Percentiles rank a stretch among this genome's conserved stretches.
These are phyloP conservation scores for Mungos mungo DNA, from an alignment of 2,113 vertebrate species.

Conservation along the genomic window DNA sequence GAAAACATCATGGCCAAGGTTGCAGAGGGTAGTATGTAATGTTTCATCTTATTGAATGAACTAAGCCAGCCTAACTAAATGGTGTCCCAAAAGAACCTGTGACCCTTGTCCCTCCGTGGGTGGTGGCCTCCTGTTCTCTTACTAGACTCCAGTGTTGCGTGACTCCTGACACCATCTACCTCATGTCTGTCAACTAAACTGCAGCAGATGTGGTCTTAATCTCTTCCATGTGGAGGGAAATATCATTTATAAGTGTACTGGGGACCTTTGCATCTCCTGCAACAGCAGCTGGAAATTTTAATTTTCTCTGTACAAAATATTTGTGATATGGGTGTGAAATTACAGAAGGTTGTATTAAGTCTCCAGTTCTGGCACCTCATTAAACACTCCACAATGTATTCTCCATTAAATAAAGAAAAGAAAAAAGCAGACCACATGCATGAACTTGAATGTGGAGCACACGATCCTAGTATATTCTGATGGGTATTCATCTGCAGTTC, in stretches of 20 bases:
- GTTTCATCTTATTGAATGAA: neutral
- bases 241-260: constrained; percentile 44
- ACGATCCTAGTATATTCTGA: constrained; percentile 9
- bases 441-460: neutral
- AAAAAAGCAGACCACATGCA: neutral
- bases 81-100: neutral
- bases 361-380: constrained; percentile 57
- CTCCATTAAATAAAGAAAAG: neutral
- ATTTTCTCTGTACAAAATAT: constrained; percentile 59
- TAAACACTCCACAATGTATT: constrained; percentile 52
- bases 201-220: constrained; percentile 59
- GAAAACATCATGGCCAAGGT: neutral
- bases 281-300: constrained; percentile 65
- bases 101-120: neutral
- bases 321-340: constrained; percentile 59
- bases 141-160: neutral
- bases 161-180: constrained; percentile 52
- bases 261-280: constrained; percentile 24
- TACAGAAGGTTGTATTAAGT: constrained; percentile 54
- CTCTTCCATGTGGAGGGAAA: constrained; percentile 57
- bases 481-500: neutral
- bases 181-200: neutral
- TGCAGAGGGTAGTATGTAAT: neutral
- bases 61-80: neutral
- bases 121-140: constrained; percentile 35